Evolutionary conservation across 2,113 vertebrate species (phyloP).

Genomic region (Ibidorhyncha struthersii): DNA sequence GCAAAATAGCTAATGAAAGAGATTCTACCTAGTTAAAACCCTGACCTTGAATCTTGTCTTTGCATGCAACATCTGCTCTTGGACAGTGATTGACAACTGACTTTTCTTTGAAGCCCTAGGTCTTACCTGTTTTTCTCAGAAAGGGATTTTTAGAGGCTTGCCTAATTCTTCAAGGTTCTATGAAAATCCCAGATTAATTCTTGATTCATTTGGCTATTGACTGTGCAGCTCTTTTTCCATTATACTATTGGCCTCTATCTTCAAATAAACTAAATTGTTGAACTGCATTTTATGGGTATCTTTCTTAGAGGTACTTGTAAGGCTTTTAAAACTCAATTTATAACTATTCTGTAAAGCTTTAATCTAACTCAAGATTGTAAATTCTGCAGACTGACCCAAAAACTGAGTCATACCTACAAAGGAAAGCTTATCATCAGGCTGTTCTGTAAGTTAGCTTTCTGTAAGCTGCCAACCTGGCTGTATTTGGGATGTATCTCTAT

Average conservation of each 20-base stretch:
- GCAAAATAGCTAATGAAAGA: not conserved
- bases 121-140: not conserved
- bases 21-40: not conserved
- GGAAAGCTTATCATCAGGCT: not conserved
- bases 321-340: not conserved
- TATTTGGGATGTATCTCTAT: not conserved
- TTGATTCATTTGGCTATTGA: not conserved
- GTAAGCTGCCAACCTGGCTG: not conserved
- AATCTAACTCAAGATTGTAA: not conserved
- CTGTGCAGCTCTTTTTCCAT: not conserved
- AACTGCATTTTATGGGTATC: not conserved
- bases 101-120: not conserved
- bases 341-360: not conserved
- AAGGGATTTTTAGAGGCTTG: not conserved
- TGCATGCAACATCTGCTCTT: not conserved
- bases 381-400: not conserved
- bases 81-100: not conserved
- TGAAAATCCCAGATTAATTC: not conserved
- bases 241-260: not conserved
- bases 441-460: not conserved
- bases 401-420: not conserved
- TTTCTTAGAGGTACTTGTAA: not conserved
- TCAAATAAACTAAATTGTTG: conserved; percentile 8
- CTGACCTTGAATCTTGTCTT: not conserved
- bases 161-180: not conserved